Evolutionary conservation across 30 jellyfish, hydroid and myxozoan species (phyloP).

Genomic region (Cassiopea xamachana): DNA sequence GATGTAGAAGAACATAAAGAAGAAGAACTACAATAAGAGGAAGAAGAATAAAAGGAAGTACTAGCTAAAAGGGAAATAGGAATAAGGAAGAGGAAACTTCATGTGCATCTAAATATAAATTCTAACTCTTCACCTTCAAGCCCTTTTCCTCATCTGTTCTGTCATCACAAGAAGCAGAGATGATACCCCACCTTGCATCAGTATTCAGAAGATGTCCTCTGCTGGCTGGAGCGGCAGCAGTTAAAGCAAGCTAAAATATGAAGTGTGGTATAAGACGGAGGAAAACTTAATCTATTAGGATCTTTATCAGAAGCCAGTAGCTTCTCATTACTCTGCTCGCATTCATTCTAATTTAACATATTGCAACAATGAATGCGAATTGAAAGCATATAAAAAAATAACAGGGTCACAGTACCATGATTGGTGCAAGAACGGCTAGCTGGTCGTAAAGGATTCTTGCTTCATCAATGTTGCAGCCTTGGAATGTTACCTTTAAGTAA

Average conservation of each 20-base stretch:
- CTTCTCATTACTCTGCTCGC: too few species aligned
- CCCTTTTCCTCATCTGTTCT: conserved; percentile 97
- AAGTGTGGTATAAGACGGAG: not conserved
- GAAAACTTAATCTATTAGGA: too few species aligned
- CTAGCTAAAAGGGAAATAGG: too few species aligned
- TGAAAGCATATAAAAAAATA: not conserved
- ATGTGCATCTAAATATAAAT: too few species aligned
- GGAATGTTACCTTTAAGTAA: conserved; percentile 81
- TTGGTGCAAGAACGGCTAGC: conserved; percentile 96
- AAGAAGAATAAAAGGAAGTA: too few species aligned
- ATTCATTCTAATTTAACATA: too few species aligned
- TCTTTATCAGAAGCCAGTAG: too few species aligned
- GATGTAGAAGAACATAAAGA: too few species aligned
- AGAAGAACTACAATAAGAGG: too few species aligned
- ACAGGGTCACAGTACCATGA: conserved; percentile 66
- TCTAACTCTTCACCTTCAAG: conserved; percentile 42
- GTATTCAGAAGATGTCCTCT: conserved; percentile 87
- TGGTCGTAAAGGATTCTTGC: conserved; percentile 96
- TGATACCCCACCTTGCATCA: conserved; percentile 96
- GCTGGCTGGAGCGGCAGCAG: conserved; percentile 96
- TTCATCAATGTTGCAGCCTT: conserved; percentile 97
- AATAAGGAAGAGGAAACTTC: too few species aligned
- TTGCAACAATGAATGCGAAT: not conserved
- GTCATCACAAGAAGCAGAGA: conserved; percentile 85
- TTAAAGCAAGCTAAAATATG: conserved; percentile 87